These are phyloP conservation scores for Pao palembangensis DNA, from an alignment of 2,113 vertebrate genomes.

Conservation along the genomic window DNA sequence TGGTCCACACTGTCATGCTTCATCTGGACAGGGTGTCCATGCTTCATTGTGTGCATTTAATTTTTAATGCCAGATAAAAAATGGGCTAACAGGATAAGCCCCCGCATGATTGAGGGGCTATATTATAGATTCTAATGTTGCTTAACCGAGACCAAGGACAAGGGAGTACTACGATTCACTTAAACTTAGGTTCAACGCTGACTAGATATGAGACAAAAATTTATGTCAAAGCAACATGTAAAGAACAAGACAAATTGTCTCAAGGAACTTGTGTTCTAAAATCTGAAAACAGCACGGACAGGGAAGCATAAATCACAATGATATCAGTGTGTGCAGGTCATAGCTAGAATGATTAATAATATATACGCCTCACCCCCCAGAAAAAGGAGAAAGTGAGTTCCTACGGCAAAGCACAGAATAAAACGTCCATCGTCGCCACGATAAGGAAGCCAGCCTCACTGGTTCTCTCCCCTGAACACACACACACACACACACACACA, in stretches of 20 bases:
- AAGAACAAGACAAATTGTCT: conserved; percentile 46
- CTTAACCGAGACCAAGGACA: conserved; percentile 26
- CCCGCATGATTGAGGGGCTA: conserved; percentile 27
- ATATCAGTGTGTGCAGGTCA: conserved; percentile 68
- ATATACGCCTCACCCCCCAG: conserved; percentile 42
- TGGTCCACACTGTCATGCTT: conserved; percentile 20
- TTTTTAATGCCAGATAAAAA: conserved; percentile 56
- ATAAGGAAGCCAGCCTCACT: conserved; percentile 47
- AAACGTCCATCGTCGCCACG: conserved; percentile 47
- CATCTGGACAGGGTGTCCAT: conserved; percentile 34
- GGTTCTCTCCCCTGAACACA: conserved; percentile 16
- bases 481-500: conserved; percentile 18
- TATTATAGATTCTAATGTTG: conserved; percentile 31
- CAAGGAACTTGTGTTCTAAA: conserved; percentile 5
- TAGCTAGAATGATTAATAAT: conserved; percentile 68
- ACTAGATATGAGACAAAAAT: neutral
- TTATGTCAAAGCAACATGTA: conserved; percentile 14
- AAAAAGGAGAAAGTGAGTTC: conserved; percentile 50
- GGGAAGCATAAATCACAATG: conserved; percentile 68
- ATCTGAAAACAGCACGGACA: neutral
- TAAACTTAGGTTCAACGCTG: neutral
- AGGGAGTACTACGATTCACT: neutral
- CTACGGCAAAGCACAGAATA: conserved; percentile 42
- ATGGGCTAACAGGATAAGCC: conserved; percentile 34
- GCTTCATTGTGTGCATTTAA: conserved; percentile 36